Evolutionary conservation across 2,888 invertebrate species (phyloP).

Genomic region (Scaptomyza tumidula): DNA sequence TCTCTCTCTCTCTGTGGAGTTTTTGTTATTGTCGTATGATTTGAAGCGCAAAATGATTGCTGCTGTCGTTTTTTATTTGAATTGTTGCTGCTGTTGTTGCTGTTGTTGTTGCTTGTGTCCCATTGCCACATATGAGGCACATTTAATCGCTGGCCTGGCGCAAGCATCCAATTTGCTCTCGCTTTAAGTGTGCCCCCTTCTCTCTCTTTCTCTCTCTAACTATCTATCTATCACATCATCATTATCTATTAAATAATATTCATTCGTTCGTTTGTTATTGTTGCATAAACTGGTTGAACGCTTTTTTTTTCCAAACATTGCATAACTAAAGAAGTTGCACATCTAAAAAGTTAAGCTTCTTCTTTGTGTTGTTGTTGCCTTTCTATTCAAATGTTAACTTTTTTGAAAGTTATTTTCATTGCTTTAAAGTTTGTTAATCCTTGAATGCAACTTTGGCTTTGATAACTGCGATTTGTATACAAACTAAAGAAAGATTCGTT

Average conservation of each 20-base stretch:
- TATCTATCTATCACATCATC: not conserved
- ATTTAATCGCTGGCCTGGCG: slow-evolving; percentile 35
- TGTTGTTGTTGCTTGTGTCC: slow-evolving; percentile 43
- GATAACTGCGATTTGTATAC: not conserved
- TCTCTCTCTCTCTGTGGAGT: not conserved
- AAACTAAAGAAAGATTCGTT: too few relatives aligned
- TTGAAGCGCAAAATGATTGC: slow-evolving; percentile 67
- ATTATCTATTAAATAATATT: slow-evolving; percentile 3
- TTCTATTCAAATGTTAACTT: not conserved
- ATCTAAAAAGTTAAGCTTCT: not conserved
- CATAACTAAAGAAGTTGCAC: not conserved
- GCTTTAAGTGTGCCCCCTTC: slow-evolving; percentile 18
- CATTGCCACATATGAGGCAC: slow-evolving; percentile 66
- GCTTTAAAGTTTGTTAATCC: too few relatives aligned
- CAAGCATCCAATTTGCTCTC: slow-evolving; percentile 43
- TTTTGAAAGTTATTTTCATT: not conserved
- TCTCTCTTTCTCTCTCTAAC: not conserved
- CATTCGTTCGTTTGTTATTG: not conserved
- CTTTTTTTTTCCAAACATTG: too few relatives aligned
- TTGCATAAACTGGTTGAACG: too few relatives aligned
- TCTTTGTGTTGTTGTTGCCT: not conserved
- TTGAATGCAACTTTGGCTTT: too few relatives aligned
- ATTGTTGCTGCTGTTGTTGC: slow-evolving; percentile 7
- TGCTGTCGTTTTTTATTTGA: not conserved
- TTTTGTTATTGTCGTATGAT: slow-evolving; percentile 53